phyloP scores from a whole-genome alignment of 2,113 vertebrate genomes.

The Paralichthys olivaceus region DNA sequence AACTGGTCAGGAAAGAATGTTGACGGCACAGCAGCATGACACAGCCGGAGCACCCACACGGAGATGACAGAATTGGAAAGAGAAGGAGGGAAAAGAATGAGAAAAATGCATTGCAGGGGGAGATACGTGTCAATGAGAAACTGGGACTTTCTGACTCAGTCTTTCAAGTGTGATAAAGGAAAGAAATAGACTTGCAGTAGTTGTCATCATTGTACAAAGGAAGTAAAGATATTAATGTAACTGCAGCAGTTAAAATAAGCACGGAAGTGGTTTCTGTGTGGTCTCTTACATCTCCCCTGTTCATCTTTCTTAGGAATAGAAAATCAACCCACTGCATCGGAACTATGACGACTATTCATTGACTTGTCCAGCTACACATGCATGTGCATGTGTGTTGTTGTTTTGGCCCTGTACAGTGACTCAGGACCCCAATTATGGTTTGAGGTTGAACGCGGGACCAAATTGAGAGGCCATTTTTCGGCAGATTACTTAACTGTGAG shows the following conservation, averaged over 20 bases:
- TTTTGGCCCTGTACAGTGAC: background rate
- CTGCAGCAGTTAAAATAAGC: constrained; percentile 24
- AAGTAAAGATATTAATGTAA: constrained; percentile 28
- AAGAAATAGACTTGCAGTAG: background rate
- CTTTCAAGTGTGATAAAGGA: constrained; percentile 6
- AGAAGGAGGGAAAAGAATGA: constrained; percentile 10
- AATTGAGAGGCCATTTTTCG: background rate
- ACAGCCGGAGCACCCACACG: constrained; percentile 61
- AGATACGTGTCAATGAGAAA: constrained; percentile 13
- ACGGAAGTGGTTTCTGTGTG: constrained; percentile 37
- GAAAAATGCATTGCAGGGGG: constrained; percentile 23
- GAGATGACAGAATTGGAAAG: constrained; percentile 27
- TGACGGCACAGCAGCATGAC: constrained; percentile 54
- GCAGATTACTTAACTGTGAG: no score
- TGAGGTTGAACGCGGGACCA: background rate
- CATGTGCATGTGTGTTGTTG: constrained; percentile 11
- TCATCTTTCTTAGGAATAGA: constrained; percentile 26
- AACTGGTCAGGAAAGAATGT: constrained; percentile 71
- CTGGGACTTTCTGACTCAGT: constrained; percentile 24
- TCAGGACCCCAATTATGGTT: background rate
- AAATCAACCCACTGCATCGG: background rate
- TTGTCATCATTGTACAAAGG: constrained; percentile 4
- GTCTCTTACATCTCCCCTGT: background rate
- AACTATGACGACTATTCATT: background rate
- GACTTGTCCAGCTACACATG: background rate